Base-by-base conservation (phyloP, 1,140 invertebrate genomes). In the Branchinecta lindahli region DNA sequence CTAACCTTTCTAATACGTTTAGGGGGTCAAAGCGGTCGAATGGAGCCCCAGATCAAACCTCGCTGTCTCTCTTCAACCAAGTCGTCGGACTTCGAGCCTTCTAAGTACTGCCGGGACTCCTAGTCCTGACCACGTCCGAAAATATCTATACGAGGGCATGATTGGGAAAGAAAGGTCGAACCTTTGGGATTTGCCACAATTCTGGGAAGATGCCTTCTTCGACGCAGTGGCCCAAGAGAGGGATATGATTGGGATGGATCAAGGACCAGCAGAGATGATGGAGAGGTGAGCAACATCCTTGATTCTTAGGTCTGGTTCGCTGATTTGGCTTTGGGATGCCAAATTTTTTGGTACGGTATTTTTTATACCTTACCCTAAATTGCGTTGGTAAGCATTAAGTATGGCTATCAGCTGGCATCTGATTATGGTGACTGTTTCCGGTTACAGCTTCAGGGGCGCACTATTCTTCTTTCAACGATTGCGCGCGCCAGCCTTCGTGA, bases 151-250 rank as follows among this genome's bases (percentile, higher is more conserved):
- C 79, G 92, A 97, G 82, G 92, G 80, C 46, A 74, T 81, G 47
- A 69, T 83, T 77, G 85, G 85, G 4, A 90, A 89, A 77, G 86
- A 89, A 67, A 83, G 94, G 73, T 90, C 89, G 6, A 85, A 86
- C 46, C 79, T 99, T n/a, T 99, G 96, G 96, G 95, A 99, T 79
- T 92, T 98, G 81, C 96, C 98, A 91, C 94, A 98, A 77, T 99
- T 99, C 80, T 99, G 97, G 96, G 96, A 99, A 80, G 96, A 99
- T 79, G 91, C 92, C 0, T 99, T 99, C 77, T 82, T 99, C 44
- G 96, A 99, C 81, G 94, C 96, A 0, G 96, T 99, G 0, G 96
- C 96, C 67, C 95, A 99, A 80, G 97, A 99, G 78, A 83, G 97
- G 68, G 96, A 99, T 77, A 94, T 98, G 84, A 93, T 99, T 72